Evolutionary conservation across 2,113 vertebrate species (phyloP).

Genomic region (Anarrhichthys ocellatus): DNA sequence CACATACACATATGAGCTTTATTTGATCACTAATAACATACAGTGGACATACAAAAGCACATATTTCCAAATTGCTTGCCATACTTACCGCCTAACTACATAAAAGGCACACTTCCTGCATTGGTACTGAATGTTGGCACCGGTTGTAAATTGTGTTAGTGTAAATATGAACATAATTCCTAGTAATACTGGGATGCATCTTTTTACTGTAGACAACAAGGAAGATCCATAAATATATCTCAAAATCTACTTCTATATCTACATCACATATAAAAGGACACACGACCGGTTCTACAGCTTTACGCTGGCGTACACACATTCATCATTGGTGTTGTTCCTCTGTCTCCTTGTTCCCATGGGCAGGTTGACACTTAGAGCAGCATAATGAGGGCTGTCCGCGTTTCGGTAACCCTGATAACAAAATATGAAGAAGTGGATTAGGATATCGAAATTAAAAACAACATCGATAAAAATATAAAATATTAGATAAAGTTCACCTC

Average conservation of each 20-base stretch:
- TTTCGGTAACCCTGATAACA: not conserved
- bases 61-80: not conserved
- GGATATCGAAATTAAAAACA: not conserved
- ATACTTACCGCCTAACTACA: not conserved
- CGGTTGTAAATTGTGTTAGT: not conserved
- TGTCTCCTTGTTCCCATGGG: slow-evolving; percentile 1
- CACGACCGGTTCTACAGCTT: slow-evolving; percentile 6
- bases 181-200: not conserved
- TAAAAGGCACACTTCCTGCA: not conserved
- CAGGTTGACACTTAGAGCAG: slow-evolving; percentile 1
- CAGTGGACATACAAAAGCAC: not conserved
- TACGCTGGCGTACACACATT: slow-evolving; percentile 30
- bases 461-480: not conserved
- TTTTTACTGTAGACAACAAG: not conserved
- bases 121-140: not conserved
- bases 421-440: not conserved
- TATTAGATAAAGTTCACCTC: not conserved
- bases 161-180: not conserved
- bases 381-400: not conserved
- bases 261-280: not conserved
- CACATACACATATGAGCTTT: not conserved
- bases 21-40: not conserved
- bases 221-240: not conserved
- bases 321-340: not conserved
- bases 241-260: not conserved